Conservation (phyloP, 2,888 invertebrate genomes). For the Agrotis puta region DNA sequence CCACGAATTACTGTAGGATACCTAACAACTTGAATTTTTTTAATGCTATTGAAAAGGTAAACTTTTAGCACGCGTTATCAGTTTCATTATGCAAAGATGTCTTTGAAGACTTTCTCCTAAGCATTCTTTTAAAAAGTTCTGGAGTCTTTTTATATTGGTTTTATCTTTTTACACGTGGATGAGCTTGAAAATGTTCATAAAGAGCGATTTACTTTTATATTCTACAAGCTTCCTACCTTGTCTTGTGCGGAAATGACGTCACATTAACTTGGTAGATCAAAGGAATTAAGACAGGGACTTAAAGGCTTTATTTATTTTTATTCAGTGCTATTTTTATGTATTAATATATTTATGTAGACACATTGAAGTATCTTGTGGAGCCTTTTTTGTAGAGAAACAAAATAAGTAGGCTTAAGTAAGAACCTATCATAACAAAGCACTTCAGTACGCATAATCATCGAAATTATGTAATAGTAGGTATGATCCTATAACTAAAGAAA, state of each 20-base stretch:
- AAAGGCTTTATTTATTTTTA: background rate
- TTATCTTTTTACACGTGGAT: slow-evolving; percentile 10
- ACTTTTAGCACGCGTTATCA: background rate
- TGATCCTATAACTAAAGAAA: background rate
- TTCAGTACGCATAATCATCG: background rate
- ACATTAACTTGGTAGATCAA: slow-evolving; percentile 13
- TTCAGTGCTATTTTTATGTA: background rate
- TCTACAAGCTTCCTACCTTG: background rate
- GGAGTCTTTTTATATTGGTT: slow-evolving; percentile 20
- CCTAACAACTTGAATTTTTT: background rate
- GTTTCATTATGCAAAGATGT: background rate
- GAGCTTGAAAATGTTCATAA: slow-evolving; percentile 29
- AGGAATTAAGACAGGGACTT: background rate
- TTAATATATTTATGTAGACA: background rate
- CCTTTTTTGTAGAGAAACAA: background rate
- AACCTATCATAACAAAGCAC: background rate
- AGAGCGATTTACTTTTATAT: slow-evolving; percentile 26
- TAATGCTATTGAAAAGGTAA: too few species aligned
- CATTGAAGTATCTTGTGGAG: background rate
- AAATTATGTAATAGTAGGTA: too few species aligned
- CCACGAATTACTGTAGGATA: too few species aligned
- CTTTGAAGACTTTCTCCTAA: background rate
- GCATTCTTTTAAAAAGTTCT: slow-evolving; percentile 32
- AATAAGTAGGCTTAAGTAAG: background rate
- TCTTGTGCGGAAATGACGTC: background rate